Base-by-base conservation (phyloP, 1,140 invertebrate species). In the Planococcus citri region DNA sequence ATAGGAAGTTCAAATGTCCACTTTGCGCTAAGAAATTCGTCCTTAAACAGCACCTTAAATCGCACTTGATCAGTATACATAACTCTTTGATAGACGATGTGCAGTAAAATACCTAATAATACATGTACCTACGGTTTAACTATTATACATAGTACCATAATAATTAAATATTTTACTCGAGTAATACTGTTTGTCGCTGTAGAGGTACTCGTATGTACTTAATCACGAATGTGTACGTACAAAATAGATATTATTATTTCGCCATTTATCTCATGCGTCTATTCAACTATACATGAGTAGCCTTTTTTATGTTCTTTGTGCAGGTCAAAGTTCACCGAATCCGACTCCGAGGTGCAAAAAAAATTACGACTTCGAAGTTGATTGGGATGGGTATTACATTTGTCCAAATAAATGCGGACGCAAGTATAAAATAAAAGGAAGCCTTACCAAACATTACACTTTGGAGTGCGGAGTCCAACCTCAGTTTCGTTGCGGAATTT, bases 401-500 rank as follows among this genome's bases (percentile, higher is more conserved):
- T 64, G 60, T 25, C 60, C 60, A 17, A 64, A 64, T 64, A 27
- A 27, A 25, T 74, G 74, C 69, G 74, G 74, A 21, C 71, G 71
- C 51, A 68, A 51, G 21, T 74, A 74, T 60, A 71, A 72, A 21
- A 70, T 71, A 69, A 73, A 72, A 22, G 70, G 70, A 27, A 68
- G 61, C 22, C 14, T 68, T 37, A 70, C 71, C 29, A 24, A 69
- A 9, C 82, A 83, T 71, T 74, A 78, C 68, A 78, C 80, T 51
- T 78, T 82, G 68, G 83, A 84, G 70, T 84, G 83, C 71, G 82
- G 82, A 22, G 79, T 82, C 17, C 77, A 77, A 12, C 81, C 82
- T 1, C 77, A 80, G 74, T 84, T 81, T 74, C 76, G 79, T 24
- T 85, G 83, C 69, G 78, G 78, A 12, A 67, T 80, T 70, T 82